Base-by-base conservation (phyloP, 2,113 vertebrate genomes). In the Tragelaphus scriptus region DNA sequence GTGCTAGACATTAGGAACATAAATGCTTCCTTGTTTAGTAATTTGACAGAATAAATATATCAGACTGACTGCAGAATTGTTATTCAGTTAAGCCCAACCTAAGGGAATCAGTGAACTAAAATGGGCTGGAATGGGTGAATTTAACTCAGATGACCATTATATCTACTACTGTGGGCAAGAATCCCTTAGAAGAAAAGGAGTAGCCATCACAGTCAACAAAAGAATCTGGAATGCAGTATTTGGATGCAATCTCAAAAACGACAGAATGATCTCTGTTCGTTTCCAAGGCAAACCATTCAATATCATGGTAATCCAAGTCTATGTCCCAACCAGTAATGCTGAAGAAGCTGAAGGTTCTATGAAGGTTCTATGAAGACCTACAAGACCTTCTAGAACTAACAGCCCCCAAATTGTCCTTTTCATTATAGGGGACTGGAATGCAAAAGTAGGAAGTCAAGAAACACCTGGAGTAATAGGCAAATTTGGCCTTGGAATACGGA, bases 261-360 rank as follows among this genome's bases (percentile, higher is more conserved):
- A 71, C n/a, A 71, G 19, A 40, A 71, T 40, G 68, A 40, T 23
- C n/a, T 71, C n/a, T 40, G 68, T 23, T 71, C 8, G 0, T 71
- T 71, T 40, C n/a, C 68, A 71, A 71, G 68, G 68, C n/a, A 71
- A 71, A 71, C 19, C n/a, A 71, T 40, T 71, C 17, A 36, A 6
- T 23, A 23, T 71, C n/a, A 71, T 9, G 11, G n/a, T 36, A 23
- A 71, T 36, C n/a, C 68, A 40, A 40, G n/a, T 23, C n/a, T 71
- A 23, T 40, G 68, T 5, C n/a, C 68, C 0, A 0, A 23, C 68
- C n/a, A 71, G 2, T 40, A 71, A 23, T 0, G 2, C 68, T 71
- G n/a, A 71, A 71, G 9, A 71, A 36, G 68, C n/a, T 40, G n/a
- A 71, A 36, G 65, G 36, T 71, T n/a, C n/a, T n/a, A n/a, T n/a